phyloP scores from a whole-genome alignment of 2,113 vertebrate genomes.

The Fregata magnificens region DNA sequence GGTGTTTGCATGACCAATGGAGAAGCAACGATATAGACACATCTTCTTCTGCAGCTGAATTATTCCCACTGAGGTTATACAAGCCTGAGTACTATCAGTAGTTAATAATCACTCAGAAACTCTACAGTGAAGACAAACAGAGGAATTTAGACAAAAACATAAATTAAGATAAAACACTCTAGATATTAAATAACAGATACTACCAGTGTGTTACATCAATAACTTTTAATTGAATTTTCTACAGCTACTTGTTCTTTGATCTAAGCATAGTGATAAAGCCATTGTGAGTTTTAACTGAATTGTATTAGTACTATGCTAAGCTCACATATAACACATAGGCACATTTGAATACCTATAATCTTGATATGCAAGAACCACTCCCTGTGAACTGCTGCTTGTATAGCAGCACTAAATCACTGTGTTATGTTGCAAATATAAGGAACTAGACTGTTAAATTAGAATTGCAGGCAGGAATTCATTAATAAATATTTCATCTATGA shows the following conservation, averaged over 20 bases:
- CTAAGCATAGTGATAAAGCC: constrained; percentile 45
- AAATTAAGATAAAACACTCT: constrained; percentile 53
- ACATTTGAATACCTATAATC: not conserved
- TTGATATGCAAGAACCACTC: not conserved
- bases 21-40: not conserved
- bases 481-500: not conserved
- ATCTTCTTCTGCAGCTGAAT: not conserved
- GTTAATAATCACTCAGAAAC: not conserved
- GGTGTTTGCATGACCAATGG: not conserved
- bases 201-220: constrained; percentile 20
- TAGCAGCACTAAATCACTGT: not conserved
- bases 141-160: constrained; percentile 33
- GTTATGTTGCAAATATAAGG: not conserved
- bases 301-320: constrained; percentile 10
- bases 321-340: not conserved
- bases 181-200: constrained; percentile 47
- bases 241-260: constrained; percentile 50
- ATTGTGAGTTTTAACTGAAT: constrained; percentile 67
- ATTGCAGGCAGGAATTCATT: not conserved
- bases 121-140: not conserved
- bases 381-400: not conserved
- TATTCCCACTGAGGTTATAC: not conserved
- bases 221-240: constrained; percentile 66
- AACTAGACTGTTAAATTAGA: not conserved
- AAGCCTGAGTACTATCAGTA: not conserved